Base-by-base conservation (phyloP, 2,888 invertebrate genomes). In the Rhingia campestris region DNA sequence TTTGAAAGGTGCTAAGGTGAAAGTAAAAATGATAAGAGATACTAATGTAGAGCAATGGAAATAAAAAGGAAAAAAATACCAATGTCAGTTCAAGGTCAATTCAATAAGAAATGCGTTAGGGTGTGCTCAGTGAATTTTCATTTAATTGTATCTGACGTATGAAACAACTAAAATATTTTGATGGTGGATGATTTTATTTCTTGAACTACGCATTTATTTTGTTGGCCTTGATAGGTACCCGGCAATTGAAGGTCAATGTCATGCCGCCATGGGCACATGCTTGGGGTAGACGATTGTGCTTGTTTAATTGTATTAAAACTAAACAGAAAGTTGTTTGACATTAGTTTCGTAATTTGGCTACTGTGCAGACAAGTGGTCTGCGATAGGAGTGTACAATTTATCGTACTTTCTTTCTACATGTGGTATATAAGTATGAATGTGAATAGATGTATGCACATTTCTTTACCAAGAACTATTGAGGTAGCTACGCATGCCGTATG, bases 11-110 rank as follows among this genome's bases (percentile, higher is more conserved):
- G 43, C 47, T 47, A 4, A 9, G 32, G 14, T 51, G 30, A 12
- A 33, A 33, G 9, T 12, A 66, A 49, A 9, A 4, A 2, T 32
- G 43, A 30, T 59, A 43, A 76, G 54, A 45, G 54, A 14, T 6
- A 22, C 22, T 10, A n/a, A 14, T 39, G 22, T 12, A 4, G 43
- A 45, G 2, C 30, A 41, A 30, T 7, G 30, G 10, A 10, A 37
- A 32, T 22, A 4, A 6, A 73, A 66, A 54, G 30, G 9, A 51
- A 53, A 51, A 12, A 41, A 53, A 35, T 14, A 22, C n/a, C 87
- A 88, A 88, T 88, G 88, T 88, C 88, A 88, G 54, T 69, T 88
- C 86, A 88, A 88, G 88, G 88, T 88, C 84, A 86, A 80, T 77
- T 12, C 54, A 64, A 63, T 75, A 63, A 37, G 32, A 32, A 61